Base-by-base conservation (phyloP, 2,113 vertebrate species). In the Aleadryas rufinucha region DNA sequence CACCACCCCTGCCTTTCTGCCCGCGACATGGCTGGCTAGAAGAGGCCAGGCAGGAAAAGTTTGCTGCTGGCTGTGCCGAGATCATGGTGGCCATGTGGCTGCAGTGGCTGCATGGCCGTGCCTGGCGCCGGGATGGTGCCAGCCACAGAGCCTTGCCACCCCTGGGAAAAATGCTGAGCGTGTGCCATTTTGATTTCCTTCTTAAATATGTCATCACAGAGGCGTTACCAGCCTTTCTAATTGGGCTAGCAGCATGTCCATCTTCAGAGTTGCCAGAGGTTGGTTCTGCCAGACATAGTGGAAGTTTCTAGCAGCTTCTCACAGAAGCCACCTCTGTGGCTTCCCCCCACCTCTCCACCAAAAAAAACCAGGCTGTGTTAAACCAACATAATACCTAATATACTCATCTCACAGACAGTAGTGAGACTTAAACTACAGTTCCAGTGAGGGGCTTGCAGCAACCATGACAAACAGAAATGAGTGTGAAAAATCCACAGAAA, bases 21-120 rank as follows among this genome's bases (percentile, higher is more conserved):
- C 23, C 3, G 3, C 7, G 1, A 14, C 7, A 15, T 35, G 56
- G 21, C 57, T 35, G 57, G 57, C 57, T 59, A 59, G n/a, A 59
- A 35, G 23, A 2, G 5, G 57, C 57, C 57, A 35, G n/a, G 57
- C 33, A 35, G n/a, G 57, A 22, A 59, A 59, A 35, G 57, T 59
- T 35, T 3, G 3, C n/a, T 9, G 23, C 57, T 59, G 57, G 57
- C 22, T 1, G 1, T 35, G 23, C n/a, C 1, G 9, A 59, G 56
- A 26, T 59, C n/a, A 24, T 3, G 3, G n/a, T 24, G n/a, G 56
- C 22, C 56, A 35, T 3, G 5, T 2, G 2, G n/a, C 33, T 35
- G 33, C 56, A 57, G 56, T 35, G 22, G 56, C 56, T 59, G 56
- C 56, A 24, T 16, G 56, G 56, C n/a, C 6, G 13, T 8, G 12